Evolutionary conservation across 2,888 invertebrate species (phyloP).

Genomic region (Mythimna loreyi): DNA sequence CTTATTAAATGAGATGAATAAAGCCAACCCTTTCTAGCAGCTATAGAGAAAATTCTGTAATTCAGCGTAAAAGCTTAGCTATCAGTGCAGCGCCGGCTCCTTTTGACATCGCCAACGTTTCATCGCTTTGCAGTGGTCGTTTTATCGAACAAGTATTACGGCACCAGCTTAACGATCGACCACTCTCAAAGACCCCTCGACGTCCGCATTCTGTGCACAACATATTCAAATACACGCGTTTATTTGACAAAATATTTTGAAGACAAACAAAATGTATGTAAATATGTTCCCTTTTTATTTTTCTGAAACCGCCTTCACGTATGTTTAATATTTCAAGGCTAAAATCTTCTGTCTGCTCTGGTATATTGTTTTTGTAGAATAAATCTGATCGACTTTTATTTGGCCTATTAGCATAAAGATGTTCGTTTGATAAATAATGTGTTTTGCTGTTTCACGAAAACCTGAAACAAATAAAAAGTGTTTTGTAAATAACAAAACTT

Average conservation of each 20-base stretch:
- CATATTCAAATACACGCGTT: conserved; percentile 43
- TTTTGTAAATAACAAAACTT: background rate
- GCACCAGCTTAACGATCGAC: conserved; percentile 51
- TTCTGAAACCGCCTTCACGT: conserved; percentile 10
- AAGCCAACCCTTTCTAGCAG: conserved; percentile 7
- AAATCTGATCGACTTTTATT: conserved; percentile 30
- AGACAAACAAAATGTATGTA: conserved; percentile 38
- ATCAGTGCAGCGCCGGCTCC: conserved; percentile 45
- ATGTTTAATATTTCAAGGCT: conserved; percentile 45
- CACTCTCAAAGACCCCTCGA: conserved; percentile 46
- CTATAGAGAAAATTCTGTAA: conserved; percentile 43
- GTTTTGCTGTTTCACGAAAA: conserved; percentile 7
- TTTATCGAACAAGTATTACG: conserved; percentile 58
- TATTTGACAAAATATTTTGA: conserved; percentile 42
- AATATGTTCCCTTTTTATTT: conserved; percentile 26
- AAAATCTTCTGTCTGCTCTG: conserved; percentile 25
- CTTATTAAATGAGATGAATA: conserved; percentile 33
- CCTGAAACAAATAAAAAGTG: conserved; percentile 2
- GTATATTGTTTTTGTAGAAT: conserved; percentile 38
- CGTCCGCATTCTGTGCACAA: conserved; percentile 27
- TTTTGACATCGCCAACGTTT: conserved; percentile 54
- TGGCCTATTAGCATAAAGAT: conserved; percentile 16
- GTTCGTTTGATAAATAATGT: conserved; percentile 23
- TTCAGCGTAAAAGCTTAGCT: conserved; percentile 53
- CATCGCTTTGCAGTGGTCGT: conserved; percentile 55